Conservation (phyloP, 2,113 vertebrate genomes). For the Podocnemis expansa region DNA sequence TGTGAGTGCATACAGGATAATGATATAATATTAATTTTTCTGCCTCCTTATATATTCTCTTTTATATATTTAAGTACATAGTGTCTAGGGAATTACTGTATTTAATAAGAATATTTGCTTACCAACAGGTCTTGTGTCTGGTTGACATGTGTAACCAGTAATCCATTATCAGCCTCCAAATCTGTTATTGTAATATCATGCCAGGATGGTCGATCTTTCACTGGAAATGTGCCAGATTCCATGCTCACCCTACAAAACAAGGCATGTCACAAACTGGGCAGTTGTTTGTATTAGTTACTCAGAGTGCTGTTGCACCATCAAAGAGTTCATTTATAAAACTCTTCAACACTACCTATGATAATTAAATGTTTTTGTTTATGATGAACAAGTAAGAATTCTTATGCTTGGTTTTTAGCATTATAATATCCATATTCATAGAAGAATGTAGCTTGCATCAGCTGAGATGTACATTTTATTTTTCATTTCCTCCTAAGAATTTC, state of each 20-base stretch:
- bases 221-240: background rate
- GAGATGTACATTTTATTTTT: background rate
- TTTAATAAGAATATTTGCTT: background rate
- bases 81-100: background rate
- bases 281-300: background rate
- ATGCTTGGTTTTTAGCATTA: background rate
- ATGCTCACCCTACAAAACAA: conserved; percentile 57
- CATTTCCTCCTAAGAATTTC: background rate
- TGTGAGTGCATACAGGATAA: background rate
- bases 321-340: background rate
- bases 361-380: background rate
- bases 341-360: background rate
- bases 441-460: fast-evolving
- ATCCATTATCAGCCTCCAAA: conserved; percentile 41
- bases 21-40: background rate
- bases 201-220: background rate
- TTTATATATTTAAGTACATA: background rate
- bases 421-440: background rate
- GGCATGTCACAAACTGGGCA: background rate
- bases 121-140: conserved; percentile 75
- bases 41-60: background rate
- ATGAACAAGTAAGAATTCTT: background rate
- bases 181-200: background rate
- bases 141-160: conserved; percentile 64
- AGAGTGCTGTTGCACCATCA: background rate